phyloP scores from a whole-genome alignment of 2,797 vertebrate species.

The Enteromius fasciolatus region DNA sequence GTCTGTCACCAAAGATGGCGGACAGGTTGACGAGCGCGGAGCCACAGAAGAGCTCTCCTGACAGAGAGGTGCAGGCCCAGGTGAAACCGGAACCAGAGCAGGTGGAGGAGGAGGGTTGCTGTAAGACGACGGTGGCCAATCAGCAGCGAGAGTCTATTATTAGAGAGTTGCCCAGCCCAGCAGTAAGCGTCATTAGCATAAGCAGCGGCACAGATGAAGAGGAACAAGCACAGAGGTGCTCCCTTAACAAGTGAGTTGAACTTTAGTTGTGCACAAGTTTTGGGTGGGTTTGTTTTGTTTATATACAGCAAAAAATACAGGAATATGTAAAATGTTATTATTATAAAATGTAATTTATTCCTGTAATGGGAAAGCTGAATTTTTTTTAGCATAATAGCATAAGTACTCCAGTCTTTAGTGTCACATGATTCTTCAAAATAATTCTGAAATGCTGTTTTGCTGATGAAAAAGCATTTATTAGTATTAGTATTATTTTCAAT shows the following conservation, averaged over 20 bases:
- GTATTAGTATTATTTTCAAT: no score
- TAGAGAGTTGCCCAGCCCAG: slow-evolving; percentile 87
- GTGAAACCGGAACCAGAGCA: slow-evolving; percentile 65
- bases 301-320: neutral
- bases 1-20: slow-evolving; percentile 85
- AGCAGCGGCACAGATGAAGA: slow-evolving; percentile 92
- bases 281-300: neutral
- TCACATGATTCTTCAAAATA: neutral
- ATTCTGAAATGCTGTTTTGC: neutral
- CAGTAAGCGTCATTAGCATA: slow-evolving; percentile 92
- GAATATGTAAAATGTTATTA: neutral
- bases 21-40: slow-evolving; percentile 76
- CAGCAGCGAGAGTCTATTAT: slow-evolving; percentile 84
- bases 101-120: slow-evolving; percentile 76
- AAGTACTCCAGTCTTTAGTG: neutral
- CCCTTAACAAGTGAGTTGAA: slow-evolving; percentile 81
- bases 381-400: neutral
- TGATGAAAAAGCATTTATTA: neutral
- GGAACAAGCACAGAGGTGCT: slow-evolving; percentile 75
- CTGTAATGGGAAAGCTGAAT: neutral
- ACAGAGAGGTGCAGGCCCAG: slow-evolving; percentile 70
- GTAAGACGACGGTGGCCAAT: slow-evolving; percentile 69
- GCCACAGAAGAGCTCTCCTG: slow-evolving; percentile 71
- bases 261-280: neutral
- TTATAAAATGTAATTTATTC: neutral